A percentile compares a stretch with the other conserved stretches of the same genome.
These are phyloP conservation scores for Hirtodrosophila trivittata DNA, from an alignment of 2,888 invertebrate genomes.

Conservation along the genomic window DNA sequence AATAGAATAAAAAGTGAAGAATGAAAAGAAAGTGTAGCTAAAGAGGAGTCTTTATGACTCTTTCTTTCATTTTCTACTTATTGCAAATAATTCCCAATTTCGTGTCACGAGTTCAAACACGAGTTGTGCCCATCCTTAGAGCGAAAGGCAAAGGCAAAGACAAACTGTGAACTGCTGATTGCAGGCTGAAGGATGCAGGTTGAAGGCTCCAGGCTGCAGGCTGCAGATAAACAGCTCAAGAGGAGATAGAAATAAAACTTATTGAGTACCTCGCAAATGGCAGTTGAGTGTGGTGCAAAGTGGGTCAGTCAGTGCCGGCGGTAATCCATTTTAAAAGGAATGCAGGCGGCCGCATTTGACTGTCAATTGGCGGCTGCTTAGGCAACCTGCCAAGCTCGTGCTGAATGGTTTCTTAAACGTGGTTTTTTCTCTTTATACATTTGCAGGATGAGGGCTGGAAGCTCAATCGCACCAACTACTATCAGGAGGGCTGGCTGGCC, in stretches of 20 bases:
- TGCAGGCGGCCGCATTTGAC: slow-evolving; percentile 51
- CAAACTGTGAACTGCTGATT: slow-evolving; percentile 1
- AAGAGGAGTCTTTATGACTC: too few species aligned
- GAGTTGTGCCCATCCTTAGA: too few species aligned
- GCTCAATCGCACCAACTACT: slow-evolving; percentile 96
- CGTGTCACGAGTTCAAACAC: too few species aligned
- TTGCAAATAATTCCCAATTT: too few species aligned
- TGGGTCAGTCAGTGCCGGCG: slow-evolving; percentile 33
- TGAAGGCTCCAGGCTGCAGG: slow-evolving; percentile 56
- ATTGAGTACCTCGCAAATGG: slow-evolving; percentile 32
- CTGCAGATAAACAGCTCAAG: slow-evolving; percentile 67
- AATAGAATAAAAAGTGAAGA: too few species aligned
- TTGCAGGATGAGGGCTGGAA: slow-evolving; percentile 97
- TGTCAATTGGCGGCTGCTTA: slow-evolving; percentile 68
- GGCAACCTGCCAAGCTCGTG: slow-evolving; percentile 53
- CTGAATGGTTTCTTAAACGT: slow-evolving; percentile 5
- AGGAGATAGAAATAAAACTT: slow-evolving; percentile 21
- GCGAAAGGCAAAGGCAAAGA: too few species aligned
- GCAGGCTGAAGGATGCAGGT: slow-evolving; percentile 57
- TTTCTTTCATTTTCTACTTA: too few species aligned
- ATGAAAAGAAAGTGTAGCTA: too few species aligned
- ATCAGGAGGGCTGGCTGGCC: slow-evolving; percentile 98
- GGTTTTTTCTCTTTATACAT: neutral
- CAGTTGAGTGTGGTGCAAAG: slow-evolving; percentile 30
- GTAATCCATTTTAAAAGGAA: slow-evolving; percentile 58